These are phyloP conservation scores for Zaprionus lineosus DNA, from an alignment of 2,888 invertebrate genomes.

Conservation along the genomic window DNA sequence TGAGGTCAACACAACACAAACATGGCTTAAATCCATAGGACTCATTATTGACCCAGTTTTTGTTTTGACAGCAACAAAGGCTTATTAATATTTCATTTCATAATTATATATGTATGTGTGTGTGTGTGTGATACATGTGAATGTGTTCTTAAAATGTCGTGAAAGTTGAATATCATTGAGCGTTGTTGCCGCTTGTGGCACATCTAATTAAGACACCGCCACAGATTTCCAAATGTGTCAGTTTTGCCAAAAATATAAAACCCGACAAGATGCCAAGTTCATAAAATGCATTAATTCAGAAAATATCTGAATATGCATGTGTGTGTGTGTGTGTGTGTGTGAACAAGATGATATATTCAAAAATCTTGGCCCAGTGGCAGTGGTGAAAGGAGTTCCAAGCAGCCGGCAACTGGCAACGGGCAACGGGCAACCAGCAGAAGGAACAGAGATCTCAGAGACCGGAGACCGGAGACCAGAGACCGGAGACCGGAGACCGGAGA, in stretches of 20 bases:
- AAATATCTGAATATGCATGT: background rate
- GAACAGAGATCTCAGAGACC: too few species aligned
- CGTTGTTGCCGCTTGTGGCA: conserved; percentile 33
- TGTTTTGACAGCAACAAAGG: too few species aligned
- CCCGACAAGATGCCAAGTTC: conserved; percentile 43
- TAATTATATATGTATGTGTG: too few species aligned
- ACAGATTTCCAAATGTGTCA: conserved; percentile 36
- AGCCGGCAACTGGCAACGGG: too few species aligned
- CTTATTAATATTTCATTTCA: too few species aligned
- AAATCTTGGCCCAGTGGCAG: conserved; percentile 41
- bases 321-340: conserved; percentile 26
- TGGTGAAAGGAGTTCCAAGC: conserved; percentile 68
- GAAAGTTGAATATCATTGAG: conserved; percentile 13
- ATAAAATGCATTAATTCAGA: conserved; percentile 23
- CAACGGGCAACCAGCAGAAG: too few species aligned
- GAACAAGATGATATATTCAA: conserved; percentile 68
- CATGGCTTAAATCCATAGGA: too few species aligned
- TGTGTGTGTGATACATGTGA: too few species aligned
- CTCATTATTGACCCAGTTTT: conserved; percentile 43
- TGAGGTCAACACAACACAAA: too few species aligned
- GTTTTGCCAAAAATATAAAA: conserved; percentile 7
- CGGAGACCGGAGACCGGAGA: too few species aligned
- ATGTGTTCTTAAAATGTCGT: conserved; percentile 32
- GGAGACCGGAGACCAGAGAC: too few species aligned
- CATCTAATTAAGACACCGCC: conserved; percentile 65